Conservation (phyloP, 1,140 invertebrate genomes). For the Carposina sasakii region DNA sequence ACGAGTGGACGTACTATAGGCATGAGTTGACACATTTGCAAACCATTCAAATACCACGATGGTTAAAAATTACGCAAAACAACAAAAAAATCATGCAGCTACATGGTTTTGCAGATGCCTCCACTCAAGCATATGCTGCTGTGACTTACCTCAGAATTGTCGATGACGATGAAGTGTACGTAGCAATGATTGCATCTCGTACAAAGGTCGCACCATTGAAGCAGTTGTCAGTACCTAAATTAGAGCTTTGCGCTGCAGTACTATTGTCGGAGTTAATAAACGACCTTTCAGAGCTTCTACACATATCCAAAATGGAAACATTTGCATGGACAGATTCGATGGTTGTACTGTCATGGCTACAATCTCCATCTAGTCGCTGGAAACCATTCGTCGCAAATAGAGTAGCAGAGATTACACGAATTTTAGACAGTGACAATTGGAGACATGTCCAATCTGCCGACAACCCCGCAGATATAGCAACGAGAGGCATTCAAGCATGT, state of each 20-base stretch:
- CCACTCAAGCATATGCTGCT: conserved; percentile 31
- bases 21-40: conserved; percentile 23
- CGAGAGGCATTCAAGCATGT: conserved; percentile 32
- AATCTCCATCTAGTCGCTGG: conserved; percentile 27
- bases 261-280: conserved; percentile 27
- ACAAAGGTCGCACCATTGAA: conserved; percentile 37
- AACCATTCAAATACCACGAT: conserved; percentile 21
- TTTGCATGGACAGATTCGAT: conserved; percentile 55
- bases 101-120: conserved; percentile 37
- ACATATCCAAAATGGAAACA: conserved; percentile 29
- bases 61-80: conserved; percentile 15
- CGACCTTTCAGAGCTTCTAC: conserved; percentile 22
- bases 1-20: conserved; percentile 26
- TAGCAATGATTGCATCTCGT: conserved; percentile 16
- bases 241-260: conserved; percentile 43
- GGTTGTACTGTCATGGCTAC: conserved; percentile 32
- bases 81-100: conserved; percentile 21
- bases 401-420: conserved; percentile 42
- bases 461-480: conserved; percentile 53
- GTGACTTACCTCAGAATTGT: conserved; percentile 25
- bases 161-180: conserved; percentile 19
- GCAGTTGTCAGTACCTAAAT: conserved; percentile 25
- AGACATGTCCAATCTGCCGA: conserved; percentile 33
- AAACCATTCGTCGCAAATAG: conserved; percentile 50
- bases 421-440: conserved; percentile 33